phyloP scores from a whole-genome alignment of 2,113 vertebrate species.

The Erinaceus europaeus region DNA sequence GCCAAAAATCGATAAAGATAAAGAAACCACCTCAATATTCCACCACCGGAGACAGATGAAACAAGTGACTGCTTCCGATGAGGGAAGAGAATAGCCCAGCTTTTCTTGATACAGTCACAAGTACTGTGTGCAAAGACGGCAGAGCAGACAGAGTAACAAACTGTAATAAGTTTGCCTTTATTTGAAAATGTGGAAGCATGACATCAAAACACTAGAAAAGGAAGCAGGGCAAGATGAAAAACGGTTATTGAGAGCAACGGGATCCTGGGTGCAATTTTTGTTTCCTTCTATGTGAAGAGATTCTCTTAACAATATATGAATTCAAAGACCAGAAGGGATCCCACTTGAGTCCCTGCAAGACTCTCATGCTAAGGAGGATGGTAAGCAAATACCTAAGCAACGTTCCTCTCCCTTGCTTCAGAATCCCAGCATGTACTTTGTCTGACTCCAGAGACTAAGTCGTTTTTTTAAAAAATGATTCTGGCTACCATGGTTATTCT shows the following conservation, averaged over 20 bases:
- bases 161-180: background rate
- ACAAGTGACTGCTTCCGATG: background rate
- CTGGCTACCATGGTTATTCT: slow-evolving; percentile 59
- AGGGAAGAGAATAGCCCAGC: background rate
- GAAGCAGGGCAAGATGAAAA: slow-evolving; percentile 16
- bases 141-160: background rate
- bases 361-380: slow-evolving; percentile 43
- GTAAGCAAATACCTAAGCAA: slow-evolving; percentile 32
- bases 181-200: background rate
- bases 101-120: background rate
- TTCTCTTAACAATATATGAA: slow-evolving; percentile 32
- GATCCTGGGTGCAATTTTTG: background rate
- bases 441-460: slow-evolving; percentile 21
- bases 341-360: background rate
- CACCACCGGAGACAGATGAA: background rate
- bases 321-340: background rate
- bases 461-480: slow-evolving; percentile 17
- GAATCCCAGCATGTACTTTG: slow-evolving; percentile 46
- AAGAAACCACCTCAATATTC: background rate
- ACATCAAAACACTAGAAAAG: background rate
- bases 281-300: slow-evolving; percentile 29
- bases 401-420: slow-evolving; percentile 37
- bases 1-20: background rate
- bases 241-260: background rate
- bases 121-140: background rate